phyloP scores from a whole-genome alignment of 2,113 vertebrate species.

The Pedetes capensis region DNA sequence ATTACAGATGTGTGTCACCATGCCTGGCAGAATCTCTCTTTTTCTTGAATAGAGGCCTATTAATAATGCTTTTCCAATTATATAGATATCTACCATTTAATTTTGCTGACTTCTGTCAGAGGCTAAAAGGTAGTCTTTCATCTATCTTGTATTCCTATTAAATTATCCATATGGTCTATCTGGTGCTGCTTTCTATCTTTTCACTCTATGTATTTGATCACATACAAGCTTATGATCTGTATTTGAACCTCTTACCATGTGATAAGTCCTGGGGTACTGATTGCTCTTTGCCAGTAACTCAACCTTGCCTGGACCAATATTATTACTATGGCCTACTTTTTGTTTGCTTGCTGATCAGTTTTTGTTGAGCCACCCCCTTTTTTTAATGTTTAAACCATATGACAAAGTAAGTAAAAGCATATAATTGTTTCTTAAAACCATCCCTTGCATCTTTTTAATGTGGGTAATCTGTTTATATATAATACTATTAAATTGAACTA shows the following conservation, averaged over 20 bases:
- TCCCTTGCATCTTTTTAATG: not conserved
- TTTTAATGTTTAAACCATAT: constrained; percentile 11
- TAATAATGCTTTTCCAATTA: not conserved
- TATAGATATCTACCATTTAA: not conserved
- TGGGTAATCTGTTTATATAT: not conserved
- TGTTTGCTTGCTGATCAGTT: not conserved
- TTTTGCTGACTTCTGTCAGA: constrained; percentile 6
- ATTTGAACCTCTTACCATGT: not conserved
- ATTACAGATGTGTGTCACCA: not conserved
- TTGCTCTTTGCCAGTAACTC: not conserved
- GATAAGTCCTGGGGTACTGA: not conserved
- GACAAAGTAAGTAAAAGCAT: not conserved
- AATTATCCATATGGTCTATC: not conserved
- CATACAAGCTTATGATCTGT: not conserved
- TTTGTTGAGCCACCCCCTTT: not conserved
- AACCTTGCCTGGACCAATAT: not conserved
- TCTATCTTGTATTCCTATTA: not conserved
- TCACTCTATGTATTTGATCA: not conserved
- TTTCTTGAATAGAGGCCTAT: not conserved
- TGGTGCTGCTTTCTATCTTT: not conserved
- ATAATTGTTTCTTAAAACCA: not conserved
- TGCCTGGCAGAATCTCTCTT: not conserved
- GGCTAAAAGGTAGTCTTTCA: not conserved
- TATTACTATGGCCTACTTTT: not conserved
- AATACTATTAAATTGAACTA: not conserved